Evolutionary conservation across 1,140 invertebrate genomes (phyloP), one percentile per base, ranked within the genome.

Genomic region (Geopemphigus sp.): DNA sequence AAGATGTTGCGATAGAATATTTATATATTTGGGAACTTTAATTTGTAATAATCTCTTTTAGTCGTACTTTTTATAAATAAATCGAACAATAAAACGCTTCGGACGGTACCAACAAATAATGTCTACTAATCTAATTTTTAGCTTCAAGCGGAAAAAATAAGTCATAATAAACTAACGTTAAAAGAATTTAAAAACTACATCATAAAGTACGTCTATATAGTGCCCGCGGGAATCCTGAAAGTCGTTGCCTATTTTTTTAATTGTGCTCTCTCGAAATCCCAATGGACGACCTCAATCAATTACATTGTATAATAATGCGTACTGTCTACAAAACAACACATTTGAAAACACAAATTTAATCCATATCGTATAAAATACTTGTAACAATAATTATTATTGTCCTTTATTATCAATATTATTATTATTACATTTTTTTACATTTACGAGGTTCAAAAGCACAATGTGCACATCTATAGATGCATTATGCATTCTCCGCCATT

Each of bases 151-250:
- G 17, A 68, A 68, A 68, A 64, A 39, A 39, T 26, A 61, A 61
- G 15, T 19, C 39, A 14, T 50, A 45, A 47, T 47, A 32, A 68
- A 68, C 66, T 26, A 68, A 22, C 12, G 26, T 68, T 68, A 68
- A n/a, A 24, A 56, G 47, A 73, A 73, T 32, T 54, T 73, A 26
- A 73, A 73, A 56, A 73, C 26, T 73, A n/a, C 11, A 32, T 56
- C 53, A 19, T 56, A 73, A 73, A 73, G 26, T 39, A 73, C 53
- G 56, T 73, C 29, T 56, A 56, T 56, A 73, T 56, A 11, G 53
- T n/a, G 10, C 70, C 29, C 54, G 6, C 14, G 70, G 11, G 70
- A 54, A 56, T 73, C 29, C 50, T 17, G 45, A 19, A 73, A 73
- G 29, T 56, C 26, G 32, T 73, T 53, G 11, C n/a, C 26, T 56